Base-by-base conservation (phyloP, 92 coral and sea anemone genomes). In the Ricordea florida region DNA sequence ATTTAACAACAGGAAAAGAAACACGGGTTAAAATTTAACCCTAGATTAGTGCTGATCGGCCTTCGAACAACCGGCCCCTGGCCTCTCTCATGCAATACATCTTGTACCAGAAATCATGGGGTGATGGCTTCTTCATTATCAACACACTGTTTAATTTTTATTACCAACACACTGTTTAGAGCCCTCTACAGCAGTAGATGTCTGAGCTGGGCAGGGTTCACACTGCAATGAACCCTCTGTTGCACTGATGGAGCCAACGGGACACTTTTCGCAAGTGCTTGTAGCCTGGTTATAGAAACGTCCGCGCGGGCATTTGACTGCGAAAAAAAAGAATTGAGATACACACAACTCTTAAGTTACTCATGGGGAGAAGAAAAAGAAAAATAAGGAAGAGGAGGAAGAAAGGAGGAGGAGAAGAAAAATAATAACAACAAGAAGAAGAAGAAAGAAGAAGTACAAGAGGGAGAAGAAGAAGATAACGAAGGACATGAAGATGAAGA, bases 251-350 rank as follows among this genome's bases (percentile, higher is more conserved):
- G 21, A 60, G 5, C 89, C 97, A 6, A 85, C 29, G 11, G 84
- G 66, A 57, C 98, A 94, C 10, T 80, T 59, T 7, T 56, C 18
- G 56, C 98, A 94, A 18, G 61, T 53, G 17, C 75, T 85, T 24
- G 18, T 30, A 20, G 28, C 42, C 14, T 14, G 38, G 41, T 91
- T 75, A 48, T 81, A 91, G 62, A 23, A 69, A 57, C 66, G 71
- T 6, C 98, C 98, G 15, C 77, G 75, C 5, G 87, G 92, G 42
- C 98, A 94, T 56, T 90, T 94, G 1, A 91, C 98, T 94, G 63
- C 9, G 42, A 46, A 31, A 43, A 36, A n/a, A 27, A 34, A 1
- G 25, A 23, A n/a, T n/a, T n/a, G n/a, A n/a, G n/a, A n/a, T n/a
- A n/a, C n/a, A n/a, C n/a, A n/a, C n/a, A n/a, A n/a, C n/a, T n/a